Conservation (phyloP, 2,888 invertebrate species). For the Dysmachus trigonus region DNA sequence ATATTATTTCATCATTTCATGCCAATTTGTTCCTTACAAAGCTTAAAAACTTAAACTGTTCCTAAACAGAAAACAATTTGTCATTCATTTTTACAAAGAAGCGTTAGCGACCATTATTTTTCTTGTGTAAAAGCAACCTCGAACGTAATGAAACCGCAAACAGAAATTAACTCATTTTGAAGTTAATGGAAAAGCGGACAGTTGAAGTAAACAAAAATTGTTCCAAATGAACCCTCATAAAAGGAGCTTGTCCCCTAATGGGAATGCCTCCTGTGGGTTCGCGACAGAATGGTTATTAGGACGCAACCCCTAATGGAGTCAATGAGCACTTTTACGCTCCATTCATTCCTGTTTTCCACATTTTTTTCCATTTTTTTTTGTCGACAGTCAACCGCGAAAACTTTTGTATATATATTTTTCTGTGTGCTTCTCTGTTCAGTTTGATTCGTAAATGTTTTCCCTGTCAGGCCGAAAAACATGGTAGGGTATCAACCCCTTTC, state of each 20-base stretch:
- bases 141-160: background rate
- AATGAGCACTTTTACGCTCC: constrained; percentile 35
- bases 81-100: background rate
- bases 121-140: background rate
- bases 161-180: constrained; percentile 28
- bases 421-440: constrained; percentile 3
- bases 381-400: constrained; percentile 20
- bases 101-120: background rate
- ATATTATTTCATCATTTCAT: background rate
- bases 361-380: background rate
- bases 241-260: constrained; percentile 1
- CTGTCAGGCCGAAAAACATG: background rate
- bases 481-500: constrained; percentile 8
- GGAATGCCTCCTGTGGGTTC: background rate
- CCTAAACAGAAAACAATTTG: background rate
- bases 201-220: constrained; percentile 28
- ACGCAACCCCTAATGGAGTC: constrained; percentile 27
- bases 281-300: constrained; percentile 5
- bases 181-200: constrained; percentile 22
- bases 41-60: background rate
- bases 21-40: background rate
- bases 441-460: constrained; percentile 23
- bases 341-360: constrained; percentile 7
- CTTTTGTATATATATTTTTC: background rate
- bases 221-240: background rate